Evolutionary conservation across 2,113 vertebrate species (phyloP), one percentile per base, ranked within the genome.

Genomic region (Lathamus discolor): DNA sequence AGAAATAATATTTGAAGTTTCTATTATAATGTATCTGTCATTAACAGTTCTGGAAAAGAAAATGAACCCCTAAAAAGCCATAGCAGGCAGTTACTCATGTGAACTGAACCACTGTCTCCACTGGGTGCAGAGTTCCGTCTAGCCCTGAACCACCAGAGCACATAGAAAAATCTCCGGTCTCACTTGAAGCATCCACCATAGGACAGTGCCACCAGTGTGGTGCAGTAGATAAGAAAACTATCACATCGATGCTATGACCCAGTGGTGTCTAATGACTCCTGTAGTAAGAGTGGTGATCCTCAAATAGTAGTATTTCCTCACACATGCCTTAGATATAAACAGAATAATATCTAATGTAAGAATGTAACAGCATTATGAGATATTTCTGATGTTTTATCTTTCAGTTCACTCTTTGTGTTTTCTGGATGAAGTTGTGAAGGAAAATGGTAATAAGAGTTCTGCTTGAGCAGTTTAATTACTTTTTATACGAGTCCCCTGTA

Each of bases 401-500:
- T 79, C 81, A 84, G 57, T 72, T 96, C 46, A 14, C 5, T 91
- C 81, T 92, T 57, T 78, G 52, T 95, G 27, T 91, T 93, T 96
- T 91, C 66, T 91, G 81, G 57, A 95, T 93, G 84, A 84, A 89
- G 52, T 61, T 86, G 83, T 84, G 89, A 95, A 92, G 39, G 44
- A 48, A 96, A 93, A 95, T 82, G 48, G 33, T 95, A 92, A 89
- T 95, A 95, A 82, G 77, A 66, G 81, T 89, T 97, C 93, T 95
- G 81, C 74, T n/a, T 95, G 91, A 96, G 70, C 16, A 9, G 43
- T 92, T 95, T 95, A 96, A 96, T 96, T 96, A 93, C 89, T 79
- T 97, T 87, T 84, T 86, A 93, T 84, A 72, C 0, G 3, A 68
- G 57, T 91, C 74, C 57, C 69, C 91, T 62, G 86, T 76, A 95